These are phyloP conservation scores for Melipona quadrifasciata DNA, from an alignment of 1,140 invertebrate species.

Conservation along the genomic window DNA sequence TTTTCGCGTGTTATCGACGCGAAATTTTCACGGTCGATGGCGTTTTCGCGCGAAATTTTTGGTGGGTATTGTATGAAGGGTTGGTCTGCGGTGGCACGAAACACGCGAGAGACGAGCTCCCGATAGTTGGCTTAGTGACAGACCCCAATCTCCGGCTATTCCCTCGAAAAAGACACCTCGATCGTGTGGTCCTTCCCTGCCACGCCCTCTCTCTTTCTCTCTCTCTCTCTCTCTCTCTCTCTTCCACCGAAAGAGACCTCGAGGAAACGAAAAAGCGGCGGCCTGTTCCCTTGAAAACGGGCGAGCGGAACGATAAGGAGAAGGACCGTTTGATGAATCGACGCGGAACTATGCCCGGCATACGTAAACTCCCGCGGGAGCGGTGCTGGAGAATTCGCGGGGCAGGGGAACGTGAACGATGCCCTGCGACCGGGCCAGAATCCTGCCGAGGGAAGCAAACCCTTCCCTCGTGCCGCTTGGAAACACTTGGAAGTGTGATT, in stretches of 20 bases:
- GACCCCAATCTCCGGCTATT: slow-evolving; percentile 69
- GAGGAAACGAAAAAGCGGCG: no score
- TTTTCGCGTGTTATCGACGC: no score
- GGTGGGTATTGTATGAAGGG: background rate
- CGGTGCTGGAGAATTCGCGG: background rate
- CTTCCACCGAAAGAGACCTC: background rate
- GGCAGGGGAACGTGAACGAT: slow-evolving; percentile 55
- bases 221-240: background rate
- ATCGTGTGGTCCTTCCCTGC: background rate
- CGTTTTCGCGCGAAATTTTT: background rate
- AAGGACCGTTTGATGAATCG: slow-evolving; percentile 68
- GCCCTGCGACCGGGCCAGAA: slow-evolving; percentile 35
- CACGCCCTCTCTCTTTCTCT: background rate
- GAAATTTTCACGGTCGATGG: no score
- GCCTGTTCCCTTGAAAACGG: slow-evolving; percentile 52
- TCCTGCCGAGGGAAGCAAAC: slow-evolving; percentile 42
- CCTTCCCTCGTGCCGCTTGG: background rate
- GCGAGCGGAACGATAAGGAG: slow-evolving; percentile 44
- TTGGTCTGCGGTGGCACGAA: slow-evolving; percentile 29
- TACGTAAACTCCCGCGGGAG: slow-evolving; percentile 61
- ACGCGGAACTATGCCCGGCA: slow-evolving; percentile 64
- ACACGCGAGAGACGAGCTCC: slow-evolving; percentile 39
- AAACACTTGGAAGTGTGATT: slow-evolving; percentile 48
- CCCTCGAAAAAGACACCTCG: slow-evolving; percentile 40
- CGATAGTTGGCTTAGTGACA: slow-evolving; percentile 71